phyloP scores from a whole-genome alignment of 2,113 vertebrate species.

The Cephalopholis sonnerati region DNA sequence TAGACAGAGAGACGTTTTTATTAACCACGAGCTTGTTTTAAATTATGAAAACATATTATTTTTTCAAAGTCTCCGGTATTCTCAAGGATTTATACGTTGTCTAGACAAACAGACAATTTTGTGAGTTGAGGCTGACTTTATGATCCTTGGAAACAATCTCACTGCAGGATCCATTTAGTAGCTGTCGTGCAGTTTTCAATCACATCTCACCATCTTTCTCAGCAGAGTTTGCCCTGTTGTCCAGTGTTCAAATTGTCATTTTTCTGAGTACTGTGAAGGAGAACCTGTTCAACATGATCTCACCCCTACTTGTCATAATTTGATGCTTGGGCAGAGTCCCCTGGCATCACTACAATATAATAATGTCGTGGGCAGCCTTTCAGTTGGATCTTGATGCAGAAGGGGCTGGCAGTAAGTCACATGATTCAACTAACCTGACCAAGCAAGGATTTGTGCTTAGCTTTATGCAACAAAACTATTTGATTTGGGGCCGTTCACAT shows the following conservation, averaged over 20 bases:
- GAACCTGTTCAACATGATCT: not conserved
- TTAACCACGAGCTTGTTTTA: not conserved
- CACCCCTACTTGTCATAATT: too few species aligned
- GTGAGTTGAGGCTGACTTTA: not conserved
- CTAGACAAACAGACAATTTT: not conserved
- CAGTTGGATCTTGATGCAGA: too few species aligned
- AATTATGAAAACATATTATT: not conserved
- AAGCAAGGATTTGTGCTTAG: too few species aligned
- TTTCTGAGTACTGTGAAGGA: not conserved
- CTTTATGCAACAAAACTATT: too few species aligned
- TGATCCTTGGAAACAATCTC: not conserved
- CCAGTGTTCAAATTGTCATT: not conserved
- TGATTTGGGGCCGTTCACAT: too few species aligned
- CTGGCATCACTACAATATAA: too few species aligned
- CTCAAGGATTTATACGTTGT: not conserved
- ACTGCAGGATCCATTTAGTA: not conserved
- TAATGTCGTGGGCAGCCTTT: too few species aligned
- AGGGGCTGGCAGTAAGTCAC: too few species aligned
- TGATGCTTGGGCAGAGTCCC: too few species aligned
- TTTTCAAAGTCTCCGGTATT: not conserved
- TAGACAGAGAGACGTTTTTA: not conserved
- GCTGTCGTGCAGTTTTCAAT: constrained; percentile 2
- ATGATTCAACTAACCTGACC: too few species aligned
- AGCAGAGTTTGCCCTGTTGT: not conserved
- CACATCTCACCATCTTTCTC: not conserved